Conservation (phyloP, 2,797 vertebrate species). For the Trachops cirrhosus region DNA sequence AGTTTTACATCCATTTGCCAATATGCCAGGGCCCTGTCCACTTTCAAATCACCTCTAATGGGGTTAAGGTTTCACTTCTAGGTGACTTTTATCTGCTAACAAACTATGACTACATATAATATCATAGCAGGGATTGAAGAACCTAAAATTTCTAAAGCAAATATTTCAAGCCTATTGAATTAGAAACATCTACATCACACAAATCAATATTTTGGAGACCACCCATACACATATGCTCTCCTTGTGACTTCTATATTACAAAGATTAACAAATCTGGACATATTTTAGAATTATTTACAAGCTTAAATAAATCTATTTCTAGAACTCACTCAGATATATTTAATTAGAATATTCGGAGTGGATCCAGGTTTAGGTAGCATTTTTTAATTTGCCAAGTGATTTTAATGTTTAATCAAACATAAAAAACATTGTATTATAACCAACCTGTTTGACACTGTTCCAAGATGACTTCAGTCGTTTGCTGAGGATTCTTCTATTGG, state of each 20-base stretch:
- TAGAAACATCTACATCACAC: background rate
- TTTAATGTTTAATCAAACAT: background rate
- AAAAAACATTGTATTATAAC: background rate
- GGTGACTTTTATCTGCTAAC: background rate
- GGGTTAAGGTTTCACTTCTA: background rate
- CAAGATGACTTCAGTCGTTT: background rate
- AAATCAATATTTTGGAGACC: background rate
- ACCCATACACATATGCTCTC: background rate
- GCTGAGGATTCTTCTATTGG: background rate
- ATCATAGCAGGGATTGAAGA: background rate
- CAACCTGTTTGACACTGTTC: background rate
- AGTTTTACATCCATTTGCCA: background rate
- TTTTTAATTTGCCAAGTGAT: background rate
- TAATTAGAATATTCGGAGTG: background rate
- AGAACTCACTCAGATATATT: background rate
- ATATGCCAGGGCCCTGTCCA: accelerated
- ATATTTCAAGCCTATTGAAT: background rate
- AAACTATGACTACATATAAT: background rate
- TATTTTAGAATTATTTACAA: background rate
- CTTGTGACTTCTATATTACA: background rate
- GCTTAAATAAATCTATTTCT: background rate
- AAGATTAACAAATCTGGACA: background rate
- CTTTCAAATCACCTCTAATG: background rate
- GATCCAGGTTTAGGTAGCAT: background rate
- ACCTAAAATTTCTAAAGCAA: background rate